phyloP scores from a whole-genome alignment of 2,888 invertebrate genomes.

The Phyto melanocephala region DNA sequence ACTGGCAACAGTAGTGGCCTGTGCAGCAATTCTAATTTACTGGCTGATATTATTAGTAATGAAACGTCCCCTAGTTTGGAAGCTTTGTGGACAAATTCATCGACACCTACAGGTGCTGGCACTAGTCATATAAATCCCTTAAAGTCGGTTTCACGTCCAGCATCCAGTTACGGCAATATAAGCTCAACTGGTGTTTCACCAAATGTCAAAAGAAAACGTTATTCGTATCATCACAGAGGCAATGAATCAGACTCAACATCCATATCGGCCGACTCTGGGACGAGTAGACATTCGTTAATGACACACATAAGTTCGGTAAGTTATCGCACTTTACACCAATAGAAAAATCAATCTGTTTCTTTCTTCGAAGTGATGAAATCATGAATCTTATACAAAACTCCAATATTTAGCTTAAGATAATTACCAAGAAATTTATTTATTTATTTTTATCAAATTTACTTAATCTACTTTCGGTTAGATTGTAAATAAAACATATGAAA shows the following conservation, averaged over 20 bases:
- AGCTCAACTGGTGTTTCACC: constrained; percentile 75
- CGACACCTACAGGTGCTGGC: constrained; percentile 68
- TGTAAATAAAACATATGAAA: too few species aligned
- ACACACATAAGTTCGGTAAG: constrained; percentile 80
- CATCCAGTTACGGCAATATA: constrained; percentile 75
- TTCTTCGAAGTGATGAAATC: too few species aligned
- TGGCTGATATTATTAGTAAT: constrained; percentile 55
- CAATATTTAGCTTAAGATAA: too few species aligned
- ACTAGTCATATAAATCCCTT: constrained; percentile 78
- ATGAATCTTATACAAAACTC: too few species aligned
- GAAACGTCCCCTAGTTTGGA: constrained; percentile 71
- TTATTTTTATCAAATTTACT: too few species aligned
- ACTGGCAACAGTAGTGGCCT: not conserved
- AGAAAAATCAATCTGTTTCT: too few species aligned
- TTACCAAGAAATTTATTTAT: too few species aligned
- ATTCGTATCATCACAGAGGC: constrained; percentile 72
- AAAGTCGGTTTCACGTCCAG: constrained; percentile 76
- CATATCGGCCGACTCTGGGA: constrained; percentile 84
- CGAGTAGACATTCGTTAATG: constrained; percentile 81
- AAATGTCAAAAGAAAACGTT: constrained; percentile 76
- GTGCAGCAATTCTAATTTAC: constrained; percentile 16
- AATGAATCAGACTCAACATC: constrained; percentile 82
- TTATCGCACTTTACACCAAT: too few species aligned
- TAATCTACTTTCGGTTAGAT: too few species aligned
- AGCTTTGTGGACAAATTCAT: constrained; percentile 63